Conservation (phyloP, 2,888 invertebrate species). For the Apamea epomidion region DNA sequence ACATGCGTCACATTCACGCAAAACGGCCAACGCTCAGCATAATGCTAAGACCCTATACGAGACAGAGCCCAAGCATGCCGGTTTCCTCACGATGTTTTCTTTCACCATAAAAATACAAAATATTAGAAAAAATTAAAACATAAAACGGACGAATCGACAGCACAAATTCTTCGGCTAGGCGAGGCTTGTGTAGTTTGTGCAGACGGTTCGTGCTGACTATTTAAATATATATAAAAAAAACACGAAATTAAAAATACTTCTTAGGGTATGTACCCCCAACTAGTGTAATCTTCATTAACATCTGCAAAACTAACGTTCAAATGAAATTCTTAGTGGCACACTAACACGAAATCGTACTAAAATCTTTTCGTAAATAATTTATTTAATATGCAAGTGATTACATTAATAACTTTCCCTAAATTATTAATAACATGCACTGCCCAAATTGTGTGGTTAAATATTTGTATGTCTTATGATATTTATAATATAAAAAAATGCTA, state of each 20-base stretch:
- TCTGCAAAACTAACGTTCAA: not conserved
- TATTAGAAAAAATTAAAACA: rapidly evolving
- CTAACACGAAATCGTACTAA: slow-evolving; percentile 2
- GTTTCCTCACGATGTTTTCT: too few relatives aligned
- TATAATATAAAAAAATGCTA: not conserved
- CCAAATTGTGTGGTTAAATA: slow-evolving; percentile 11
- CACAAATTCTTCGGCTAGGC: not conserved
- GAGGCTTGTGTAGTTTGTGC: not conserved
- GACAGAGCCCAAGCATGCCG: too few relatives aligned
- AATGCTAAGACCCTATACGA: too few relatives aligned
- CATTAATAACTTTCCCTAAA: not conserved
- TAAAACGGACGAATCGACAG: not conserved
- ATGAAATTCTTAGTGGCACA: slow-evolving; percentile 31
- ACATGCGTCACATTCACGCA: too few relatives aligned
- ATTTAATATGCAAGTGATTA: not conserved
- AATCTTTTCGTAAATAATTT: not conserved
- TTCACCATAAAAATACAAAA: not conserved
- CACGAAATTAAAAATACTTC: not conserved
- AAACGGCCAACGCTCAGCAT: too few relatives aligned
- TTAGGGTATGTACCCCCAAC: not conserved
- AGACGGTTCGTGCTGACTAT: not conserved
- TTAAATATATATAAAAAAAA: too few relatives aligned
- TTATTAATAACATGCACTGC: not conserved
- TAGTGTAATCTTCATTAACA: not conserved
- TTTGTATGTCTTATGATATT: slow-evolving; percentile 8